Base-by-base conservation (phyloP, 2,113 vertebrate genomes). In the Oncorhynchus mykiss region DNA sequence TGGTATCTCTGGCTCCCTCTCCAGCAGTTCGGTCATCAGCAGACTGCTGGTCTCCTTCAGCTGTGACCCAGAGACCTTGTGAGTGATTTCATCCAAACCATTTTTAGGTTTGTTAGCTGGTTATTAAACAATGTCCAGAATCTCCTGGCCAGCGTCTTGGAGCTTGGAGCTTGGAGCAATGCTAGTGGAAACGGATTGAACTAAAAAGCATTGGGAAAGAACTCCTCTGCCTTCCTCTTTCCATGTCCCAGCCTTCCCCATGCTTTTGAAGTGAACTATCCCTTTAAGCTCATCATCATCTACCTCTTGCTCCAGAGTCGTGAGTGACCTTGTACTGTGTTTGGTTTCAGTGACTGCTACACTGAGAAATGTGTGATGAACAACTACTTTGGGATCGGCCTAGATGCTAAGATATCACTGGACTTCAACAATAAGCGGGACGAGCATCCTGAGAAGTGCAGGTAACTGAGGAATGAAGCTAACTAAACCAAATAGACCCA, bases 311-410 rank as follows among this genome's bases (percentile, higher is more conserved):
- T 1, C 24, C 8, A 39, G 14, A 29, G 22, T 67, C 3, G 18
- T n/a, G 20, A 14, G 27, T 31, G 6, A 60, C 22, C 59, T 49
- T 31, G 18, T 18, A 60, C 8, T 72, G 51, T 31, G 29, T 76
- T 27, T 70, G 77, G n/a, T 39, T 76, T 20, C 86, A 97, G 96
- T 80, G 96, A 97, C 73, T 95, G 88, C 83, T 97, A 96, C 83
- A 95, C 95, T 0, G 97, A 98, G 90, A 97, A 96, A 65, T 98
- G 97, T 74, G 97, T 98, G 62, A 98, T 98, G 97, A 98, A 98
- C 86, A 98, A 98, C 84, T 98, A 98, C 74, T 98, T 98, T 65
- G 97, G 97, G 71, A 98, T 98, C 8, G 97, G 97, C 67, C 88
- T 97, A 81, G 97, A 98, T 16, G 97, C 96, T 0, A 98, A 98